phyloP scores from a whole-genome alignment of 1,140 invertebrate genomes.

The Drosophila bocki region DNA sequence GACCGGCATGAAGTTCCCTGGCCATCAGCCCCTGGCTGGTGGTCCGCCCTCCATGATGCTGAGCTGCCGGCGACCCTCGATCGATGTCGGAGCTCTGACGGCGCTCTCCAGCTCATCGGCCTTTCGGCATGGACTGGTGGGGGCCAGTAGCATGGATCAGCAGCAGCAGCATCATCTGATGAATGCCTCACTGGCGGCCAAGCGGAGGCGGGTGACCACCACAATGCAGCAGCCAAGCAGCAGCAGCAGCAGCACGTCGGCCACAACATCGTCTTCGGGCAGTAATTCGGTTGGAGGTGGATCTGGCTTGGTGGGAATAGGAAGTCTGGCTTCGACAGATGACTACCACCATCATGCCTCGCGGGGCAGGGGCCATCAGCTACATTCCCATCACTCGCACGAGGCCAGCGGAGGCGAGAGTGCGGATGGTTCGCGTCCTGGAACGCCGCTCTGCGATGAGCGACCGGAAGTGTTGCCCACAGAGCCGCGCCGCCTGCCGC shows the following conservation, averaged over 20 bases:
- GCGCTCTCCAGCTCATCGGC: conserved; percentile 64
- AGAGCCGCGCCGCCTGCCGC: conserved; percentile 90
- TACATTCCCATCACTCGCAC: conserved; percentile 85
- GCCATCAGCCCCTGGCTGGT: conserved; percentile 35
- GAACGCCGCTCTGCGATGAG: conserved; percentile 94
- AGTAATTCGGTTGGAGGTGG: conserved; percentile 29
- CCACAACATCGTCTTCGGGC: conserved; percentile 5
- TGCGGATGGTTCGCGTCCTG: conserved; percentile 89
- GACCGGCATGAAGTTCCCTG: conserved; percentile 52
- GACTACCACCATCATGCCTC: conserved; percentile 79
- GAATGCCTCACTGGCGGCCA: conserved; percentile 70
- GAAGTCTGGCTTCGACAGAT: conserved; percentile 58
- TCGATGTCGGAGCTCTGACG: conserved; percentile 73
- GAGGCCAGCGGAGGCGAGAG: conserved; percentile 84
- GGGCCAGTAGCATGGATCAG: conserved; percentile 62
- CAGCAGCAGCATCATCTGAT: conserved; percentile 68
- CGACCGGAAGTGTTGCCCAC: conserved; percentile 91
- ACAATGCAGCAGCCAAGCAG: conserved; percentile 39
- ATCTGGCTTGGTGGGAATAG: conserved; percentile 21
- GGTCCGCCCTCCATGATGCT: conserved; percentile 61
- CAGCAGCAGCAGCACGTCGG: conserved; percentile 1
- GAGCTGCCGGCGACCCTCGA: conserved; percentile 80
- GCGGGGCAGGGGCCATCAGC: conserved; percentile 78
- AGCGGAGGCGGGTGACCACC: conserved; percentile 57
- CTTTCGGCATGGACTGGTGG: conserved; percentile 67